Evolutionary conservation across 2,888 invertebrate genomes (phyloP).

Genomic region (Notodonta ziczac): DNA sequence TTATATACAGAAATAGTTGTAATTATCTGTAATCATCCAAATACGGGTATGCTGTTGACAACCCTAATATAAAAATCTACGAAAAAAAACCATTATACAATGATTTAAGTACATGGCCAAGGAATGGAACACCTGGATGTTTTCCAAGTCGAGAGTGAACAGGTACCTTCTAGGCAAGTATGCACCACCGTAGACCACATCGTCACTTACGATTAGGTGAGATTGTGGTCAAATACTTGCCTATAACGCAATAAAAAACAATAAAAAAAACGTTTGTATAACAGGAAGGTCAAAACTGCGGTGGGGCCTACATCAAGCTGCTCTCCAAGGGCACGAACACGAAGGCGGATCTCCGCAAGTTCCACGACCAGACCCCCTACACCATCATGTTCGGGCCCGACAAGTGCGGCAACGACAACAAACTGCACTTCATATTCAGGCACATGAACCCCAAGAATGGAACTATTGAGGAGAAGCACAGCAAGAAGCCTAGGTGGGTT

Average conservation of each 20-base stretch:
- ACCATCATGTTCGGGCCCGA: conserved; percentile 99
- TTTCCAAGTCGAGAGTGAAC: too few relatives aligned
- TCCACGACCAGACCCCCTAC: conserved; percentile 98
- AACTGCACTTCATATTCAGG: conserved; percentile 96
- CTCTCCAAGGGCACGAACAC: conserved; percentile 89
- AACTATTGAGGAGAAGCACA: conserved; percentile 96
- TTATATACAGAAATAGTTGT: too few relatives aligned
- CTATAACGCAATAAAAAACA: too few relatives aligned
- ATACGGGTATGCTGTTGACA: too few relatives aligned
- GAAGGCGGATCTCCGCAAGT: conserved; percentile 88
- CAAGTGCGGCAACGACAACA: conserved; percentile 98
- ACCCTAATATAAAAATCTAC: too few relatives aligned
- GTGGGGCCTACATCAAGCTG: conserved; percentile 98
- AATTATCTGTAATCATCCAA: too few relatives aligned
- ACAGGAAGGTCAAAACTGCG: conserved; percentile 99
- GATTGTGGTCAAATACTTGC: too few relatives aligned
- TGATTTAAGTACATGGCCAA: not conserved
- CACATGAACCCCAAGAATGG: conserved; percentile 97
- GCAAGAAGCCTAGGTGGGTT: conserved; percentile 92
- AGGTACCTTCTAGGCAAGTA: too few relatives aligned
- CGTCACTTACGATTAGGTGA: too few relatives aligned
- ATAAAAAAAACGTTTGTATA: conserved; percentile 3
- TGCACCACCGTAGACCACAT: too few relatives aligned
- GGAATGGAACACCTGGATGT: too few relatives aligned
- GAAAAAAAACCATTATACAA: too few relatives aligned